phyloP scores from a whole-genome alignment of 2,888 invertebrate species.

The Tinea pellionella region DNA sequence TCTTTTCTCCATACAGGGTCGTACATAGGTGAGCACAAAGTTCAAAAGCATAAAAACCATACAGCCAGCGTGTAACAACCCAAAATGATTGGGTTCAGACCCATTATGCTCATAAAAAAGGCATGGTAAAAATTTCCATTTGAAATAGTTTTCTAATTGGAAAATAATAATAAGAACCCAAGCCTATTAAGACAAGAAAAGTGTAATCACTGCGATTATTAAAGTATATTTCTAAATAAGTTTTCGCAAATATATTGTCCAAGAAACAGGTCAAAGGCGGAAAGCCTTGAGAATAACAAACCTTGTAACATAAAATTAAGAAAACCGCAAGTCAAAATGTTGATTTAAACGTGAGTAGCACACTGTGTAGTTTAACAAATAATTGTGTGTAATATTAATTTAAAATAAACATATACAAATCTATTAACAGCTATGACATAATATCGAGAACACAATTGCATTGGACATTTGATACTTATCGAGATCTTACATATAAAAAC shows the following conservation, averaged over 20 bases:
- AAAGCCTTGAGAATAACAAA: not conserved
- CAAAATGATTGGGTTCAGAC: too few relatives aligned
- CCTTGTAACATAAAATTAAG: not conserved
- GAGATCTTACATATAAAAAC: not conserved
- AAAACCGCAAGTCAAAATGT: not conserved
- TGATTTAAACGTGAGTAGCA: not conserved
- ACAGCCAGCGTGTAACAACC: too few relatives aligned
- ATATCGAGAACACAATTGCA: slow-evolving; percentile 49
- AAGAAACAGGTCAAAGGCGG: not conserved
- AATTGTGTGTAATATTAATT: not conserved
- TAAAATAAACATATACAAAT: not conserved
- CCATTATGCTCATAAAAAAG: too few relatives aligned
- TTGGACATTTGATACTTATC: slow-evolving; percentile 50
- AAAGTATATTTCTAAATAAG: too few relatives aligned
- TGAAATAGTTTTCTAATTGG: too few relatives aligned
- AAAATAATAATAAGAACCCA: too few relatives aligned
- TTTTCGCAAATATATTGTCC: not conserved
- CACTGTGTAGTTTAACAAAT: not conserved
- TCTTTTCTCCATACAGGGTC: too few relatives aligned
- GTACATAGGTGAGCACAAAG: too few relatives aligned
- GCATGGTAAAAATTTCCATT: too few relatives aligned
- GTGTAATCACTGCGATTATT: too few relatives aligned
- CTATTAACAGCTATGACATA: slow-evolving; percentile 64
- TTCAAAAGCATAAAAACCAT: too few relatives aligned
- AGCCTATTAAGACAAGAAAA: too few relatives aligned